phyloP scores from a whole-genome alignment of 30 jellyfish, hydroid and myxozoan species.

The Cassiopea xamachana region DNA sequence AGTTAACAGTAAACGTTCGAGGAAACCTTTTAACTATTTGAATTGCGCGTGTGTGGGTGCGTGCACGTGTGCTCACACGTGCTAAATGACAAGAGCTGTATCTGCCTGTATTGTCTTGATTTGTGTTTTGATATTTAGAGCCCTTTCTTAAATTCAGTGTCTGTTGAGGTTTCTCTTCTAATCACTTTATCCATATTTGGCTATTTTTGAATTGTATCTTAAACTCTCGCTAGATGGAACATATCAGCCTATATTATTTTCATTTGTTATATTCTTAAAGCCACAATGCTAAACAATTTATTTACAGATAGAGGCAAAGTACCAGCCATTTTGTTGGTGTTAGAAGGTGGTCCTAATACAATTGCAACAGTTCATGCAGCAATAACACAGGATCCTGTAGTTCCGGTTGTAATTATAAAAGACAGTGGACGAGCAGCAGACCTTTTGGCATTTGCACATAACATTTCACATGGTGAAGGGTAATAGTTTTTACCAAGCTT shows the following conservation, averaged over 20 bases:
- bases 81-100: too few species aligned
- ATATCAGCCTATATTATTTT: too few species aligned
- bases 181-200: too few species aligned
- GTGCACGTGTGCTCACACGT: too few species aligned
- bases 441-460: conserved; percentile 86
- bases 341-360: conserved; percentile 99
- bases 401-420: conserved; percentile 93
- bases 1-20: too few species aligned
- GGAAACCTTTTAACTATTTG: too few species aligned
- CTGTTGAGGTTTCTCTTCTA: too few species aligned
- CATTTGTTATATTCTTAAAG: not conserved
- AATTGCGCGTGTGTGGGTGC: too few species aligned
- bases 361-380: conserved; percentile 86
- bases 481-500: not conserved
- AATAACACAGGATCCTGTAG: conserved; percentile 83
- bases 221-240: not conserved
- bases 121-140: too few species aligned
- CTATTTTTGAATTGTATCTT: too few species aligned
- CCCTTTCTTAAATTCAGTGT: too few species aligned
- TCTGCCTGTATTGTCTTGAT: too few species aligned
- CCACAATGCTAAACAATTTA: not conserved
- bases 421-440: conserved; percentile 99
- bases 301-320: conserved; percentile 72
- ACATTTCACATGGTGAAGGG: conserved; percentile 87
- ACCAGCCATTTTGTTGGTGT: conserved; percentile 89